Evolutionary conservation across 2,888 invertebrate genomes (phyloP).

Genomic region (Eristalis arbustorum): DNA sequence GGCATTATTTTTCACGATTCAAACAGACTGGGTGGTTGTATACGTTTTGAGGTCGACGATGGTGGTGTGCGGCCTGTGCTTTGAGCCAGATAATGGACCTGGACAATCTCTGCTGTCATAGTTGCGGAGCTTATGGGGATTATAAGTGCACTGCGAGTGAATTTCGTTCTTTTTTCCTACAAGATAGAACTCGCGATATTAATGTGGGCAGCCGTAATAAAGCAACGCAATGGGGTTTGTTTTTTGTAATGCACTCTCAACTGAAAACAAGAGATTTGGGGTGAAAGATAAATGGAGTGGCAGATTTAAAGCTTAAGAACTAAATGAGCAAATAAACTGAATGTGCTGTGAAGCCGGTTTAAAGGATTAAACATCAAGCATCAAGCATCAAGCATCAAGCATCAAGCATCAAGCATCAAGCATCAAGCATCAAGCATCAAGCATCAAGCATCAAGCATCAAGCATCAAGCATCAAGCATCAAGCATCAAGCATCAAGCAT

Average conservation of each 20-base stretch:
- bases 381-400: too few relatives aligned
- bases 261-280: neutral
- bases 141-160: conserved; percentile 26
- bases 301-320: too few relatives aligned
- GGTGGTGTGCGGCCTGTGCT: conserved; percentile 22
- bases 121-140: conserved; percentile 32
- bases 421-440: too few relatives aligned
- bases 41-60: conserved; percentile 12
- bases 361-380: too few relatives aligned
- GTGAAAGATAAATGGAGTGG: neutral
- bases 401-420: too few relatives aligned
- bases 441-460: too few relatives aligned
- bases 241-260: neutral
- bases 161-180: neutral
- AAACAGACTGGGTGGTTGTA: conserved; percentile 2
- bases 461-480: too few relatives aligned
- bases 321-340: too few relatives aligned
- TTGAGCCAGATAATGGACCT: conserved; percentile 45
- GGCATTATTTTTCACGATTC: conserved; percentile 22
- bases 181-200: neutral
- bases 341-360: too few relatives aligned
- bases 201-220: neutral
- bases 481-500: too few relatives aligned
- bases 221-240: neutral
- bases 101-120: conserved; percentile 17